Percentiles rank a stretch among this genome's conserved stretches.
phyloP scores from a whole-genome alignment of 2,888 invertebrate species.

The Syritta pipiens region DNA sequence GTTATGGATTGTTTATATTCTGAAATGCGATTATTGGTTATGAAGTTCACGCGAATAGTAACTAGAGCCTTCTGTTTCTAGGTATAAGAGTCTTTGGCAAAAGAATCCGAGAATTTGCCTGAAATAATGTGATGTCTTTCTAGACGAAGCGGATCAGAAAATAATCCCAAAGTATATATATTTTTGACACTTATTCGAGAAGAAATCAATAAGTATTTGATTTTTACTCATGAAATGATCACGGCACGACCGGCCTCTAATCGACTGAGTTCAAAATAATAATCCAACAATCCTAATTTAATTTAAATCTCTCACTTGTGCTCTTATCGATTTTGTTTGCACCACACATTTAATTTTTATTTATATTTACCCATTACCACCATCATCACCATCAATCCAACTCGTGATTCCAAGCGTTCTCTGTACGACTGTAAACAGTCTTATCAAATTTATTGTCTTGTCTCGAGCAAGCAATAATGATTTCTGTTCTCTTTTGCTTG shows the following conservation, averaged over 20 bases:
- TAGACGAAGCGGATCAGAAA: too few species aligned
- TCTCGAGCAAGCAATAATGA: slow-evolving; percentile 23
- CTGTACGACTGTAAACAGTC: slow-evolving; percentile 39
- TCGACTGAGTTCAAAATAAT: slow-evolving; percentile 17
- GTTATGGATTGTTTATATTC: too few species aligned
- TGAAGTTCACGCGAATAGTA: too few species aligned
- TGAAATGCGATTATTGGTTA: too few species aligned
- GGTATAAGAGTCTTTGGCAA: too few species aligned
- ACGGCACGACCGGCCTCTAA: neutral
- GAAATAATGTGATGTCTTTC: too few species aligned
- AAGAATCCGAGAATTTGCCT: too few species aligned
- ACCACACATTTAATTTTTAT: slow-evolving; percentile 43
- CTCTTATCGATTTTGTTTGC: slow-evolving; percentile 53
- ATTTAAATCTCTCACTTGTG: slow-evolving; percentile 16
- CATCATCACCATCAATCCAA: slow-evolving; percentile 39
- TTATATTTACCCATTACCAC: slow-evolving; percentile 42
- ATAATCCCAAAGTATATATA: too few species aligned
- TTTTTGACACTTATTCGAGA: too few species aligned
- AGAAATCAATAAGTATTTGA: neutral
- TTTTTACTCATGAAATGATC: neutral
- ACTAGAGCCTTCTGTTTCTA: too few species aligned
- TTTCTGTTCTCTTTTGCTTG: slow-evolving; percentile 6
- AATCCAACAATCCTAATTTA: slow-evolving; percentile 47
- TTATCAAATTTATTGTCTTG: slow-evolving; percentile 47
- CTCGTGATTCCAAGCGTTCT: slow-evolving; percentile 48